These are phyloP conservation scores for Enteromius viviparus DNA, from an alignment of 2,797 vertebrate species.

Conservation along the genomic window DNA sequence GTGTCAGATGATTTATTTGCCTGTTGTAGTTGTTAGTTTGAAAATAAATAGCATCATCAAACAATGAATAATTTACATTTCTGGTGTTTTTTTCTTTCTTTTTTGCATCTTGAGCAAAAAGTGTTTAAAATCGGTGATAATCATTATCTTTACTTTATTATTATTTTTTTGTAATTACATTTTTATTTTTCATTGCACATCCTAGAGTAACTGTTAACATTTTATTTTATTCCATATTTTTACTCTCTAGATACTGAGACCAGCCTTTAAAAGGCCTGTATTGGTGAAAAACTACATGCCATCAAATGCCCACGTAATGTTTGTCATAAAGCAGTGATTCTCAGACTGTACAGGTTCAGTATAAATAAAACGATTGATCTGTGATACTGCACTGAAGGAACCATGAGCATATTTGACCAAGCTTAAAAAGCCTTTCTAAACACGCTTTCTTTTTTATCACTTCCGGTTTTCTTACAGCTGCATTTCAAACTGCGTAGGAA, in stretches of 20 bases:
- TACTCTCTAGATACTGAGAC: no score
- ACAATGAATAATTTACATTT: background rate
- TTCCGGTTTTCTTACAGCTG: background rate
- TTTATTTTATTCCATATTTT: background rate
- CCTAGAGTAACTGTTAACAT: background rate
- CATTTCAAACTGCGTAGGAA: constrained; percentile 25
- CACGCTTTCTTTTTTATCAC: background rate
- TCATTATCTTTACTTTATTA: background rate
- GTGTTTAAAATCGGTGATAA: background rate
- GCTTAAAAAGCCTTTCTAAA: background rate
- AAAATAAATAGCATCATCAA: background rate
- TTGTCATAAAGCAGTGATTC: background rate
- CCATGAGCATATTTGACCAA: background rate
- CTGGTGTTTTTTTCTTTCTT: background rate
- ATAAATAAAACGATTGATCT: background rate
- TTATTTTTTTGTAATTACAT: background rate
- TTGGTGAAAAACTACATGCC: background rate
- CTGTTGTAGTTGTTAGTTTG: background rate
- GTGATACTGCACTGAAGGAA: background rate
- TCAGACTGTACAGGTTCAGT: background rate
- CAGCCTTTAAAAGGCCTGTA: background rate
- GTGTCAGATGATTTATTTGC: background rate
- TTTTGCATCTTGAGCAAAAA: background rate
- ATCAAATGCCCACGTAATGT: background rate
- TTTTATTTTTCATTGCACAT: background rate